Base-by-base conservation (phyloP, 2,888 invertebrate species). In the Drosophila maculinotata region DNA sequence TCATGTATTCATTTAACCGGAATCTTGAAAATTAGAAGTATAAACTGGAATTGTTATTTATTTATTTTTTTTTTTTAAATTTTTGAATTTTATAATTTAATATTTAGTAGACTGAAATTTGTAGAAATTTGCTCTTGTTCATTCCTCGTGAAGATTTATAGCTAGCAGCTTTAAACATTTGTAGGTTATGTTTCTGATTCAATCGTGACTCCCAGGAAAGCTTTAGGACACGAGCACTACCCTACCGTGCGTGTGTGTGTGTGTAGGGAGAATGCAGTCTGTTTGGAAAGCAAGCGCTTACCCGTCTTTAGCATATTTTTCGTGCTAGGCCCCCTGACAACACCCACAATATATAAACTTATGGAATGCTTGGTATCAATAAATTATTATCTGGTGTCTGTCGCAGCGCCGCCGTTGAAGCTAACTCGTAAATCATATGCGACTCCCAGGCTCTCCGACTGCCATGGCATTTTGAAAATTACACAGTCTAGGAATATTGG, bases 321-420 rank as follows among this genome's bases (percentile, higher is more conserved):
- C n/a, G n/a, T n/a, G n/a, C n/a, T n/a, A n/a, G n/a, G n/a, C n/a
- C 31, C 38, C 39, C 23, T 33, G 57, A 35, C 58, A 35, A 71
- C 47, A 56, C 38, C 42, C 42, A 71, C 25, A 58, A 52, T 25
- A 44, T 28, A 30, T 45, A 10, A 12, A 26, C 59, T 35, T 41
- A 63, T 75, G 64, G 72, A 76, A 72, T 72, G 72, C 44, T 45
- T 48, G 77, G 23, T 74, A 81, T 87, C 87, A 84, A 81, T 81
- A 87, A 87, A 81, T 81, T 87, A 84, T 81, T 69, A 87, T 81
- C 74, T 70, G 67, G 58, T 79, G 84, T 79, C 76, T 85, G 76
- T 68, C 76, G 79, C 58, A 45, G 48, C 36, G 31, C 23, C 49
- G 30, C 23, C 49, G 36, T 31, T 49, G 28, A 60, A 65, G 58